Evolutionary conservation across 2,888 invertebrate species (phyloP), one percentile per base, ranked within the genome.

Genomic region (Galeruca laticollis): DNA sequence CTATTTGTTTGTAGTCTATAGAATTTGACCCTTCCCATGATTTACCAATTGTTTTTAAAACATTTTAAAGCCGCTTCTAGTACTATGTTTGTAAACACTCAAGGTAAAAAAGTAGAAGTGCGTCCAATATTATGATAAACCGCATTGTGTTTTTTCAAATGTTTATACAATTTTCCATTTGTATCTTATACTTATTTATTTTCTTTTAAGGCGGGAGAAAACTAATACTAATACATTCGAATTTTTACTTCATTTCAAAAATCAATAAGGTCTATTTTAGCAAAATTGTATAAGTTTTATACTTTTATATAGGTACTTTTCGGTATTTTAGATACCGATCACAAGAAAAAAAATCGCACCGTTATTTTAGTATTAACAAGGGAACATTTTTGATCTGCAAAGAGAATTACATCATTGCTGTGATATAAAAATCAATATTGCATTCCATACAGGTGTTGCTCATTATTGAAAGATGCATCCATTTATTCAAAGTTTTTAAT

Each of bases 121-220:
- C 61, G 20, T 37, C 66, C 63, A 35, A 33, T 40, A 33, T 35
- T 21, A 18, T 9, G 31, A 52, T 31, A 37, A 26, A 10, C 11
- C 15, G 63, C 18, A 59, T 31, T 56, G 10, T 20, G 31, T 47
- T 35, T 52, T 62, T 49, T 49, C 15, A 40, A 35, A 60, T 18
- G 31, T 69, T 37, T 37, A 15, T 13, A 33, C 51, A 26, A 4
- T 18, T 60, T 62, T 40, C 52, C 26, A n/a, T 59, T 60, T 9
- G 11, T 18, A 49, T 56, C 62, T 61, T 64, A 66, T 61, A 68
- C 75, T 75, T 76, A 75, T 75, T 76, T 76, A 47, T 47, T 73
- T 75, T 78, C 78, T 82, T 52, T 80, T 79, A 80, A 80, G 81
- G 82, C 83, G 84, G 83, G 83, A 83, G 82, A 77, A 75, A 75